Evolutionary conservation across 1,140 invertebrate species (phyloP), one percentile per base, ranked within the genome.

Genomic region (Halyomorpha halys): DNA sequence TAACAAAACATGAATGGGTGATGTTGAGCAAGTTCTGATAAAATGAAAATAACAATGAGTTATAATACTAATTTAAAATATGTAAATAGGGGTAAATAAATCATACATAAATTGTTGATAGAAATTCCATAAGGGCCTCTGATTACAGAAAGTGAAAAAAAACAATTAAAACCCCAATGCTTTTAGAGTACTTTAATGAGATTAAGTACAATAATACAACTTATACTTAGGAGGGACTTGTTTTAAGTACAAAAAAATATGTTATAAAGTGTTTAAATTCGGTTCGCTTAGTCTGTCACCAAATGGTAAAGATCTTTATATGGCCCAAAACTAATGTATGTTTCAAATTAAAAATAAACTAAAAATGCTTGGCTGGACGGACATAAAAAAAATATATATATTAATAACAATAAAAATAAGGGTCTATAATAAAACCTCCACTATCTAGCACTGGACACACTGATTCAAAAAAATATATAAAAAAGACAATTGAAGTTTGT

Each of bases 161-260:
- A 49, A 49, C n/a, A 56, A 1, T 56, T 11, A 11, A 56, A 56
- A 56, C 53, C 53, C 53, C 53, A 3, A 56, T 23, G 27, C 21
- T 56, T 56, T 56, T 56, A 27, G 15, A 56, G 9, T 56, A 56
- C 23, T 3, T 56, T 23, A 4, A 49, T n/a, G 47, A 19, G 47
- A 39, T 39, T 39, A 39, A 39, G 34, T 39, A 30, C 27, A 30
- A 30, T 30, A 39, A 39, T 13, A 39, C 34, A 39, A 39, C 34
- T 49, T 18, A 19, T 21, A 49, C 6, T 6, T 19, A 21, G 47
- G 47, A 18, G 21, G 47, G 47, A 49, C n/a, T 49, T 49, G 47
- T 21, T 49, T 56, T 56, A 56, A 56, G 53, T 56, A 56, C 53
- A 56, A 56, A 11, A 56, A 56, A 56, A 23, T 16, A 23, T 23